Base-by-base conservation (phyloP, 2,113 vertebrate species). In the Hemiscyllium ocellatum region DNA sequence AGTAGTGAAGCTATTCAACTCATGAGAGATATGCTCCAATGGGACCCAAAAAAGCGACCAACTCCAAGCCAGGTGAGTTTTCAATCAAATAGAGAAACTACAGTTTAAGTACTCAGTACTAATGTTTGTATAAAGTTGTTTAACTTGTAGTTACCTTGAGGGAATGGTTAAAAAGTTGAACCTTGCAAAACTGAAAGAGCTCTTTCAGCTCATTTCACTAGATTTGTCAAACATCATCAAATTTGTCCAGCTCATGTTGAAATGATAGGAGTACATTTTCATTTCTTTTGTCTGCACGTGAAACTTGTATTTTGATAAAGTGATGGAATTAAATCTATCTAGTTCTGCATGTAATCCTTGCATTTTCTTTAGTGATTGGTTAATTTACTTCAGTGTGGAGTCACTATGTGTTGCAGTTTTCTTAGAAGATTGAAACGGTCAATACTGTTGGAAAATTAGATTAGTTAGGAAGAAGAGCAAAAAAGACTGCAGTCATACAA, bases 1-100 rank as follows among this genome's bases (percentile, higher is more conserved):
- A 97, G 98, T 96, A 98, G 97, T 1, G 98, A 98, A 96, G 98
- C 97, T 0, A 97, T 98, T 96, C 98, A 98, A 68, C 98, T 98
- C 96, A 98, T 98, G 97, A 97, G 98, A 96, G 98, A 98, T 96
- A 97, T 98, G 98, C 97, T 98, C 2, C 98, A 98, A 94, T 98
- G 98, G 98, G 98, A 98, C 95, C 98, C 98, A 95, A 98, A 97
- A 96, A 98, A 98, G 85, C 97, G 98, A 0, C 98, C 98, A 78
- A 97, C 98, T 66, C 98, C 98, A 76, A 98, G 97, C 96, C 98
- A 98, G 98, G 98, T 98, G 69, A 33, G 70, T 47, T 95, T 85
- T n/a, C 37, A n/a, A 37, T 56, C 65, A 56, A n/a, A 29, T 89
- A 26, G 20, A 87, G 20, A 47, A 50, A 33, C 7, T 17, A 78